These are phyloP conservation scores for Rhynchopsitta pachyrhyncha DNA, from an alignment of 2,113 vertebrate genomes.

Conservation along the genomic window DNA sequence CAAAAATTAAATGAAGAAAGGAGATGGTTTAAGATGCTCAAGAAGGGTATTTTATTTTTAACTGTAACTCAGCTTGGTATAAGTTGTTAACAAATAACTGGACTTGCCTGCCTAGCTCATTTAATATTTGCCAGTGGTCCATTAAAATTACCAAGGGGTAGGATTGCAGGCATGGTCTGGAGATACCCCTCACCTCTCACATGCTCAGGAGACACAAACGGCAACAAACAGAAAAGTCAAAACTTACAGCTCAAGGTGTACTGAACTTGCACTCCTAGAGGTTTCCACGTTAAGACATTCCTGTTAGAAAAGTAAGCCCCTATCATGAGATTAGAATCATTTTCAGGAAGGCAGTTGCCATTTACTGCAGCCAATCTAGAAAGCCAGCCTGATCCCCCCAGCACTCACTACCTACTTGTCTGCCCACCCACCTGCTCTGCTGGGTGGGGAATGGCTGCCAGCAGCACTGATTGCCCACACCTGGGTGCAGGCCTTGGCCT, in stretches of 20 bases:
- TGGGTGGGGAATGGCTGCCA: neutral
- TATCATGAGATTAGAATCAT: accelerated
- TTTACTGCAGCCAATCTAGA: neutral
- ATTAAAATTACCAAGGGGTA: neutral
- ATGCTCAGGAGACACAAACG: neutral
- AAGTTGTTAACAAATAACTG: neutral
- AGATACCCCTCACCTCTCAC: neutral
- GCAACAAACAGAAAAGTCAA: neutral
- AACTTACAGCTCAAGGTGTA: neutral
- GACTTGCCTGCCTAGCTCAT: neutral
- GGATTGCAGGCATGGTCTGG: accelerated
- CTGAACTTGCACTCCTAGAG: accelerated
- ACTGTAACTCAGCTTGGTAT: neutral
- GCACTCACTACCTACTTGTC: neutral
- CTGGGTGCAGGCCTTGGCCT: neutral
- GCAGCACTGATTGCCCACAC: neutral
- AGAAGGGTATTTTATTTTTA: neutral
- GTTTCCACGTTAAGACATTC: accelerated
- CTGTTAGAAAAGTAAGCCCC: neutral
- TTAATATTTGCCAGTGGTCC: neutral
- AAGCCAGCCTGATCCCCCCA: accelerated
- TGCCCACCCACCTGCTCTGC: neutral
- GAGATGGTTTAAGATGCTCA: accelerated
- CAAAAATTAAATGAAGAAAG: neutral
- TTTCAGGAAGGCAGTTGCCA: neutral